Percentiles rank a stretch among this genome's conserved stretches.
Conservation (phyloP, 2,888 invertebrate genomes). For the Leistus spinibarbis region DNA sequence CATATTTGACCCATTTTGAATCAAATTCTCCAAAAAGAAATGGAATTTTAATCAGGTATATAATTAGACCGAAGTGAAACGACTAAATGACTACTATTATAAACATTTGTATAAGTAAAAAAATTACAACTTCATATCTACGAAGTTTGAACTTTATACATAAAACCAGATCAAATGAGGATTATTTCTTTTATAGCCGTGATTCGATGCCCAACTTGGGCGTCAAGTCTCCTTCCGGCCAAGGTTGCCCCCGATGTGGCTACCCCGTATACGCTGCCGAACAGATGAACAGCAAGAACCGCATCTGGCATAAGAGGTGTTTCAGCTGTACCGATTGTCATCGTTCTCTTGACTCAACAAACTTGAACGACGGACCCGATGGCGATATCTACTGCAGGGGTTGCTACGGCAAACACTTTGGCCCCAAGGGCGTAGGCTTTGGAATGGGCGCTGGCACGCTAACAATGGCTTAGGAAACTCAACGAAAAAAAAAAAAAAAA, state of each 20-base stretch:
- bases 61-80: no score
- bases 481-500: conserved; percentile 20
- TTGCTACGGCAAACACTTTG: conserved; percentile 86
- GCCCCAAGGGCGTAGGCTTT: conserved; percentile 88
- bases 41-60: no score
- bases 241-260: conserved; percentile 86
- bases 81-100: no score
- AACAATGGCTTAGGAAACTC: conserved; percentile 75
- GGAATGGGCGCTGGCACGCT: conserved; percentile 90
- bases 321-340: conserved; percentile 90
- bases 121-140: no score
- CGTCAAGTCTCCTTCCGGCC: conserved; percentile 73
- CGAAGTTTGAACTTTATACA: no score
- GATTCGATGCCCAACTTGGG: conserved; percentile 72
- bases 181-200: background rate
- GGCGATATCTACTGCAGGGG: conserved; percentile 92
- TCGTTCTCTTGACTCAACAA: conserved; percentile 86
- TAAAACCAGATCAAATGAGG: no score
- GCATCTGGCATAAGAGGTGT: conserved; percentile 89
- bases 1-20: no score
- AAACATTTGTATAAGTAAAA: no score
- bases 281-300: conserved; percentile 94
- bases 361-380: conserved; percentile 89
- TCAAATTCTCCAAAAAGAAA: no score
- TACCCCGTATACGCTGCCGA: conserved; percentile 95